Evolutionary conservation across 2,797 vertebrate species (phyloP).

Genomic region (Loriculus beryllinus): DNA sequence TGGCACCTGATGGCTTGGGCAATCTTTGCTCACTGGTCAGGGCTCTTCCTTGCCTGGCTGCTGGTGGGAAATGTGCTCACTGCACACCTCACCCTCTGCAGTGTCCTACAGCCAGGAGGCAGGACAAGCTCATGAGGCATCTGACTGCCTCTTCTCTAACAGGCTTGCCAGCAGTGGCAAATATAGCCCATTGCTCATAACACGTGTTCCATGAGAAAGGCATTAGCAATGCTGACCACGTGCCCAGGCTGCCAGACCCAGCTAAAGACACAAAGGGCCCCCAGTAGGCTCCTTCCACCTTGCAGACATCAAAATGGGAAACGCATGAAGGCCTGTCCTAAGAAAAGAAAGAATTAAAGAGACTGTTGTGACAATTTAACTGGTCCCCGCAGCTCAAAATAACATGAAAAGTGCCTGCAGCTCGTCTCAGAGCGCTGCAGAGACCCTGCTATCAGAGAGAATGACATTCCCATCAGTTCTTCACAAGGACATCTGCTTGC

Average conservation of each 20-base stretch:
- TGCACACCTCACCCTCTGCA: neutral
- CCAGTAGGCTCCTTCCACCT: neutral
- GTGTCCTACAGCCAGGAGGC: neutral
- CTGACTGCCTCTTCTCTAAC: neutral
- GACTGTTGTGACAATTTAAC: neutral
- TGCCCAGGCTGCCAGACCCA: neutral
- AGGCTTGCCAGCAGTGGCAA: neutral
- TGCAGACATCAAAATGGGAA: neutral
- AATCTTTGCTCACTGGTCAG: fast-evolving
- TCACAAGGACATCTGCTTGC: neutral
- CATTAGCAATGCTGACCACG: neutral
- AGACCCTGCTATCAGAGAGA: neutral
- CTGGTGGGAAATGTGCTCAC: neutral
- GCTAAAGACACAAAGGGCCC: neutral
- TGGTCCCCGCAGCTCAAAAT: neutral
- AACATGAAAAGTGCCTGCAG: neutral
- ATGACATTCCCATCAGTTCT: neutral
- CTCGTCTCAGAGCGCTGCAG: neutral
- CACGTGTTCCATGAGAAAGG: neutral
- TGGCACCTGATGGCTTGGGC: neutral
- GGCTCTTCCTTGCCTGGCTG: neutral
- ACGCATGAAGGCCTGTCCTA: neutral
- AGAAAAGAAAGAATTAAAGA: neutral
- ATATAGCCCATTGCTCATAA: neutral
- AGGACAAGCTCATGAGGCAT: neutral